phyloP scores from a whole-genome alignment of 2,888 invertebrate genomes.

The Leptura quadrifasciata region DNA sequence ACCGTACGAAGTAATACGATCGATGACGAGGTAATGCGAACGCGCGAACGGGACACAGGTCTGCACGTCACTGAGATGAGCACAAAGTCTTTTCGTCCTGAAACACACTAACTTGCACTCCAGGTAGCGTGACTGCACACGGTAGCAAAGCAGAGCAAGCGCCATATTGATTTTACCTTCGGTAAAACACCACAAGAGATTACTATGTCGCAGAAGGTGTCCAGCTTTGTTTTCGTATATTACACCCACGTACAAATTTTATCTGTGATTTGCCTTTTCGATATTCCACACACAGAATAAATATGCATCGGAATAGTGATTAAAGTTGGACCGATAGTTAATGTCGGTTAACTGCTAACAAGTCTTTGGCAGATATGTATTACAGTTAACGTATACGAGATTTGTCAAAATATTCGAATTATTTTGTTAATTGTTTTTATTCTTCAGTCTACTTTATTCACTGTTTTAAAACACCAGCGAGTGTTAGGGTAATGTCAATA shows the following conservation, averaged over 20 bases:
- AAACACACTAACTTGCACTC: conserved; percentile 66
- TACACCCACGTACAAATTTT: conserved; percentile 51
- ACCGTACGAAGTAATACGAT: conserved; percentile 68
- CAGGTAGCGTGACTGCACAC: conserved; percentile 70
- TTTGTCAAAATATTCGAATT: not conserved
- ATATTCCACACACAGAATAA: conserved; percentile 22
- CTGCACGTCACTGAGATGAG: conserved; percentile 71
- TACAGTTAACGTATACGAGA: not conserved
- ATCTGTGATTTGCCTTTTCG: conserved; percentile 29
- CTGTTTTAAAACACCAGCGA: not conserved
- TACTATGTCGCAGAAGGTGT: conserved; percentile 62
- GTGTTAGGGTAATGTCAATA: not conserved
- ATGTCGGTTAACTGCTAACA: conserved; percentile 3
- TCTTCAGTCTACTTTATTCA: not conserved
- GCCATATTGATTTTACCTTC: conserved; percentile 74
- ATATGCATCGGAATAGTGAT: conserved; percentile 3
- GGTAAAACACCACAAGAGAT: conserved; percentile 52
- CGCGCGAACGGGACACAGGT: conserved; percentile 70
- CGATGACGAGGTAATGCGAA: conserved; percentile 68
- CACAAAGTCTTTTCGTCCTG: conserved; percentile 64
- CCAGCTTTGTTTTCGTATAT: conserved; percentile 63
- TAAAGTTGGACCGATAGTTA: conserved; percentile 6
- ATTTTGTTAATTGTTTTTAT: not conserved
- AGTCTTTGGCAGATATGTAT: not conserved
- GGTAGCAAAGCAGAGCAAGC: conserved; percentile 70